phyloP scores from a whole-genome alignment of 2,113 vertebrate species.

The Channa maculata region DNA sequence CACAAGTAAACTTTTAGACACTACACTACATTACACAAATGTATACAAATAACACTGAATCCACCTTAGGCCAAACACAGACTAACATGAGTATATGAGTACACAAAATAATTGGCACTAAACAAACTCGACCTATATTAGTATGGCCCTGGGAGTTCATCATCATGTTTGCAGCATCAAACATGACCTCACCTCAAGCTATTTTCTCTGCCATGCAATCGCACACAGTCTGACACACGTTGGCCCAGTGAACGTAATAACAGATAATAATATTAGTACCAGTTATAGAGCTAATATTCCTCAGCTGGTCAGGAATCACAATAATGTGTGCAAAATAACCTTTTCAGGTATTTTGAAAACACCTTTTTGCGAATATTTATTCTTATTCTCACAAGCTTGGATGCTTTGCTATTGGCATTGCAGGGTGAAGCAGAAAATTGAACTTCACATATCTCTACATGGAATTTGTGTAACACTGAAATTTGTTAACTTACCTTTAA shows the following conservation, averaged over 20 bases:
- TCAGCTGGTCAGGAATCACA: conserved; percentile 6
- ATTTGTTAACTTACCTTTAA: conserved; percentile 14
- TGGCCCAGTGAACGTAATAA: conserved; percentile 11
- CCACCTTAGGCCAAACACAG: conserved; percentile 12
- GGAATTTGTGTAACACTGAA: not conserved
- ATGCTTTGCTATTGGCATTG: not conserved
- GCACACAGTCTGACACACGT: not conserved
- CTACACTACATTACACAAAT: too few relatives aligned
- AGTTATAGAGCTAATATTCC: not conserved
- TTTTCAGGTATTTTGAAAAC: too few relatives aligned
- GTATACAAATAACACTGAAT: not conserved
- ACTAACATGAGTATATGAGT: conserved; percentile 14
- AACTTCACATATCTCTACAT: conserved; percentile 29
- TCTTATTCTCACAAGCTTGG: not conserved
- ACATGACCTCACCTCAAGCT: conserved; percentile 5
- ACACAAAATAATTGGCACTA: not conserved
- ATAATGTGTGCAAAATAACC: not conserved
- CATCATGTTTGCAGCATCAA: not conserved
- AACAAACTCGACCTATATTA: conserved; percentile 18
- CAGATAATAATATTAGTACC: too few relatives aligned
- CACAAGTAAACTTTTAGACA: too few relatives aligned
- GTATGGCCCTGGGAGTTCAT: not conserved
- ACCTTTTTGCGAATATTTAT: not conserved
- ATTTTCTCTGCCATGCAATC: conserved; percentile 13
- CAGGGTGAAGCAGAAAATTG: not conserved